Conservation (phyloP, 2,113 vertebrate species). For the Callipepla californica region DNA sequence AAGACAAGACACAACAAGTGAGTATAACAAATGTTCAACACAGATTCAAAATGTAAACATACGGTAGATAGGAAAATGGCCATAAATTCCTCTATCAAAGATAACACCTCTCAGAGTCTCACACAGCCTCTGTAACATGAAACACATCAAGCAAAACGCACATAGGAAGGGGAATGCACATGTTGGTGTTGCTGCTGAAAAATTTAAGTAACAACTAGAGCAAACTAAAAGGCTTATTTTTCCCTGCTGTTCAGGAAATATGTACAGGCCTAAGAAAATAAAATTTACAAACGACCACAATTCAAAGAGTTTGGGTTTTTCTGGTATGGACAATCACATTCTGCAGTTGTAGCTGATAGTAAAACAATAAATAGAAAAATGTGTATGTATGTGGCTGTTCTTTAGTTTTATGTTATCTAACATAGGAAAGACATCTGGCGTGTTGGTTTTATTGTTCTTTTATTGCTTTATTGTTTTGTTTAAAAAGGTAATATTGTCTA, state of each 20-base stretch:
- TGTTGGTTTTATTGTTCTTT: conserved; percentile 46
- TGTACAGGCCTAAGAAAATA: not conserved
- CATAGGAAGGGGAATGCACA: conserved; percentile 3
- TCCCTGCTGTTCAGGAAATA: not conserved
- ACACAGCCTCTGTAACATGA: conserved; percentile 51
- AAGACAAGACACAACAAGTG: conserved; percentile 73
- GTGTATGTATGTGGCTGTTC: not conserved
- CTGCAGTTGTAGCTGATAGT: conserved; percentile 1
- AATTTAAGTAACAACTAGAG: not conserved
- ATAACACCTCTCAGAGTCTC: conserved; percentile 72
- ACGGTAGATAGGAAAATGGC: conserved; percentile 72
- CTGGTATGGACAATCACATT: not conserved
- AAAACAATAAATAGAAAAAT: conserved; percentile 45
- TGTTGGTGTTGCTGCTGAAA: not conserved
- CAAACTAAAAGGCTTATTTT: not conserved
- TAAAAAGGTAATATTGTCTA: conserved; percentile 59
- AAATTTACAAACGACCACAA: not conserved
- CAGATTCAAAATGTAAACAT: conserved; percentile 72
- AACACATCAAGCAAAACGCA: conserved; percentile 44
- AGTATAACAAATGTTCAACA: conserved; percentile 68
- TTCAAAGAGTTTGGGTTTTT: not conserved
- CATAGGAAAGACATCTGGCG: conserved; percentile 55
- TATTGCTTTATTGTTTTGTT: conserved; percentile 68
- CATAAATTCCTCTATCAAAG: conserved; percentile 74
- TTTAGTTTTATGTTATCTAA: conserved; percentile 51